Percentiles rank a stretch among this genome's conserved stretches.
Conservation (phyloP, 2,888 invertebrate genomes). For the Lamproptera curius region DNA sequence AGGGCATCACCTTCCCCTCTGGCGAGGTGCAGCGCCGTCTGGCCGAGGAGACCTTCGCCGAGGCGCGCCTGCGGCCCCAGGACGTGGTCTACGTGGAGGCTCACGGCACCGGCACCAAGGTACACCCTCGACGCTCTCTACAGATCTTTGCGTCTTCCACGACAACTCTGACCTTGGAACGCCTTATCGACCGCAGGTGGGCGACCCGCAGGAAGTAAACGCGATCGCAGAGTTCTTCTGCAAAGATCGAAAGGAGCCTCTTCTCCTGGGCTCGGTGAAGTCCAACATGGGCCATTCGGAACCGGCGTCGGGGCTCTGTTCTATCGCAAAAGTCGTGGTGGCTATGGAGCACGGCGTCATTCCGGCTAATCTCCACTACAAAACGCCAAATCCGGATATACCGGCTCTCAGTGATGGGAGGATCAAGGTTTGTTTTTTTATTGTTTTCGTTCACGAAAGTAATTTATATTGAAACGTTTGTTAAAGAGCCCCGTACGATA, state of each 20-base stretch:
- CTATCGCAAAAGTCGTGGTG: conserved; percentile 93
- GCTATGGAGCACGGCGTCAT: conserved; percentile 95
- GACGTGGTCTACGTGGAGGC: conserved; percentile 96
- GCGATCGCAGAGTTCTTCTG: conserved; percentile 96
- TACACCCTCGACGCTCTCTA: conserved; percentile 30
- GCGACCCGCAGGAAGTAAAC: conserved; percentile 99
- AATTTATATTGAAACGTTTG: conserved; percentile 16
- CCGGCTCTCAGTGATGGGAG: conserved; percentile 93
- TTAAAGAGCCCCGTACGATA: too few species aligned
- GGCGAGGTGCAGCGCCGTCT: conserved; percentile 88
- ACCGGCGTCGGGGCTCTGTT: conserved; percentile 93
- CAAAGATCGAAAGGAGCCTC: conserved; percentile 85
- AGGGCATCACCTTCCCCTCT: conserved; percentile 92
- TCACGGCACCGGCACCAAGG: conserved; percentile 98
- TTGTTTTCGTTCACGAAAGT: too few species aligned
- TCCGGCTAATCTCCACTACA: conserved; percentile 94
- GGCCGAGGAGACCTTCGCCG: conserved; percentile 91
- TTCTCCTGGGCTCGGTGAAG: conserved; percentile 97
- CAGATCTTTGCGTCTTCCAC: not conserved
- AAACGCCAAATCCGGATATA: conserved; percentile 92
- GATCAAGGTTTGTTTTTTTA: too few species aligned
- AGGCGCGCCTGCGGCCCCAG: conserved; percentile 88
- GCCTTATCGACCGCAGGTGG: conserved; percentile 74
- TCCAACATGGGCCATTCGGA: conserved; percentile 99
- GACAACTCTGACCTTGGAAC: not conserved